Evolutionary conservation across 2,797 vertebrate species (phyloP), one percentile per base, ranked within the genome.

Genomic region (Molossus molossus): DNA sequence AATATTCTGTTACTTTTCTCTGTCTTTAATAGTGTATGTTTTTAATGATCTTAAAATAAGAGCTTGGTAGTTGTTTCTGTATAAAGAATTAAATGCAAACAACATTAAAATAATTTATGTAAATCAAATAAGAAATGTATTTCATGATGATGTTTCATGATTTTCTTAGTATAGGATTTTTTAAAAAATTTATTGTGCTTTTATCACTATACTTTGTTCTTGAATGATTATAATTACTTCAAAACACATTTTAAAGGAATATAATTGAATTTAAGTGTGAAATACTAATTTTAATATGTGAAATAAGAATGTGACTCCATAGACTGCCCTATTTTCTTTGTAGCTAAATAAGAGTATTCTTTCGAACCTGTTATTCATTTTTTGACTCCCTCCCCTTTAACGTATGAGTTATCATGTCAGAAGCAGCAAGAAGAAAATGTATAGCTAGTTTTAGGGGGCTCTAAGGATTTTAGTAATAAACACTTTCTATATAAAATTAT

Each of bases 401-500:
- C 10, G 53, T 79, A 79, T 73, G n/a, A 70, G 50, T 77, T 72
- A n/a, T 72, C 37, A 53, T 76, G 20, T 70, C 64, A 87, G 8
- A 64, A 87, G 6, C 25, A 93, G 88, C 50, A 69, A 55, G 27
- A 91, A 88, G 70, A 83, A 89, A 92, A 91, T 69, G 11, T 67
- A 58, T 67, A 87, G 40, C n/a, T 72, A 70, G 48, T 80, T 95
- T 96, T 94, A 94, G 50, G 65, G 13, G 33, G 6, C 88, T 87
- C 94, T 84, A 48, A 96, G 94, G 94, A 91, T 89, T 95, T 65
- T 70, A 85, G 21, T 95, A 97, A 97, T 95, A 97, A 97, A 95
- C 57, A 95, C 48, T 93, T 96, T 90, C 82, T 94, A 73, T 96
- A 94, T 90, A 96, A 96, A 96, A 95, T 97, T 87, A 97, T 91